These are phyloP conservation scores for Andrena flavipes DNA, from an alignment of 2,888 invertebrate genomes.

Conservation along the genomic window DNA sequence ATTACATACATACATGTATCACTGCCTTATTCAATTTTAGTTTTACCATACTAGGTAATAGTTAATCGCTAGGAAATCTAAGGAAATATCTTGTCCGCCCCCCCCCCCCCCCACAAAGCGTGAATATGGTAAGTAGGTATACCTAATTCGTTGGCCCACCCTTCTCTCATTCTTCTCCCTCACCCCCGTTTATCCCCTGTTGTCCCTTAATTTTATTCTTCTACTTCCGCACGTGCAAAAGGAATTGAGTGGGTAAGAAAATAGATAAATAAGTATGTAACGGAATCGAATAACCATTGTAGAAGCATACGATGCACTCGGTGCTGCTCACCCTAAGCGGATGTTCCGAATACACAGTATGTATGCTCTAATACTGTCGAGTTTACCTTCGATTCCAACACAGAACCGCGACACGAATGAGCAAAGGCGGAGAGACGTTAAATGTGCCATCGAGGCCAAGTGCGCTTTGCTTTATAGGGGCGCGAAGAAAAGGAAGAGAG, in stretches of 20 bases:
- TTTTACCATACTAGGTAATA: conserved; percentile 87
- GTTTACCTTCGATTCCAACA: neutral
- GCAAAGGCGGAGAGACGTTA: conserved; percentile 45
- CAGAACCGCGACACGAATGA: conserved; percentile 20
- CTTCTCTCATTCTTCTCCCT: neutral
- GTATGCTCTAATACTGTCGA: neutral
- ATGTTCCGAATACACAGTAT: conserved; percentile 17
- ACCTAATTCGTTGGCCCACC: neutral
- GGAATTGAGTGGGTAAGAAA: neutral
- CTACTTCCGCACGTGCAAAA: neutral
- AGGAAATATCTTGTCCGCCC: too few relatives aligned
- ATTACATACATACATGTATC: conserved; percentile 76
- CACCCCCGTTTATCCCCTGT: too few relatives aligned
- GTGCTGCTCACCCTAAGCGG: conserved; percentile 31
- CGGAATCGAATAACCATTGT: neutral
- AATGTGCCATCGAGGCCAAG: conserved; percentile 68
- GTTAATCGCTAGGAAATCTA: conserved; percentile 81
- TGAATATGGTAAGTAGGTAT: too few relatives aligned
- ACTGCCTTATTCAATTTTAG: conserved; percentile 89
- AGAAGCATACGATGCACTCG: conserved; percentile 1
- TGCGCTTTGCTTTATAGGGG: conserved; percentile 75
- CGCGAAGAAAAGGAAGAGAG: conserved; percentile 32
- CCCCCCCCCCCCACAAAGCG: too few relatives aligned
- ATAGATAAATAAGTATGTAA: neutral
- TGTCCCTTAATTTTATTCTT: too few relatives aligned